A percentile compares a stretch with the other conserved stretches of the same genome.
These are phyloP conservation scores for Aselliscus stoliczkanus DNA, from an alignment of 2,797 vertebrate species.

Conservation along the genomic window DNA sequence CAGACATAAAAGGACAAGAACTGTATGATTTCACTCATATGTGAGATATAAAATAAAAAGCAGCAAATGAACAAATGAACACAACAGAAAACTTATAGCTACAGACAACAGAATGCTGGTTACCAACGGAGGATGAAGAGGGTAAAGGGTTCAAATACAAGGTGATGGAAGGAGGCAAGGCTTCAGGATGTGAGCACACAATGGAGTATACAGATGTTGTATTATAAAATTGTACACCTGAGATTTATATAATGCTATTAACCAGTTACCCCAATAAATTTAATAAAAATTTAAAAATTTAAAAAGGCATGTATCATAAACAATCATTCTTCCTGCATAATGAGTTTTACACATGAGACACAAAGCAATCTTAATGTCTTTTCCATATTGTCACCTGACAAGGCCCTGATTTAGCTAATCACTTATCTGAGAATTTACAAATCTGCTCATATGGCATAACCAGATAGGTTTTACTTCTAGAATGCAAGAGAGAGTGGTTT, in stretches of 20 bases:
- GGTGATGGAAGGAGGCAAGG: background rate
- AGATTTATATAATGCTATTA: background rate
- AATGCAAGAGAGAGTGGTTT: background rate
- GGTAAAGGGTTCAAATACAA: background rate
- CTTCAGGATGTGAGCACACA: background rate
- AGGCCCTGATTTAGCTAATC: background rate
- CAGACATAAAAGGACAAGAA: background rate
- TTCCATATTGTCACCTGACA: background rate
- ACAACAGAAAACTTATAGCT: background rate
- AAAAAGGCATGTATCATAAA: background rate
- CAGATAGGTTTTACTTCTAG: constrained; percentile 13
- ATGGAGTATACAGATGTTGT: background rate
- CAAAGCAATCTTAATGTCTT: constrained; percentile 24
- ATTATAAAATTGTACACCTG: background rate
- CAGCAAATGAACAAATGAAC: background rate
- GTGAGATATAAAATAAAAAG: background rate
- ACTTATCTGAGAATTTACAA: background rate
- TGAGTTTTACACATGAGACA: background rate
- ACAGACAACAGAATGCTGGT: background rate
- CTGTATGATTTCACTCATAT: background rate
- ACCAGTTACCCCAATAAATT: background rate
- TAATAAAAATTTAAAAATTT: background rate
- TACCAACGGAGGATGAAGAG: background rate
- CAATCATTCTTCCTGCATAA: background rate
- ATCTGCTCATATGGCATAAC: background rate